A percentile compares a stretch with the other conserved stretches of the same genome.
These are phyloP conservation scores for Neopipo cinnamomea DNA, from an alignment of 2,113 vertebrate species.

Conservation along the genomic window DNA sequence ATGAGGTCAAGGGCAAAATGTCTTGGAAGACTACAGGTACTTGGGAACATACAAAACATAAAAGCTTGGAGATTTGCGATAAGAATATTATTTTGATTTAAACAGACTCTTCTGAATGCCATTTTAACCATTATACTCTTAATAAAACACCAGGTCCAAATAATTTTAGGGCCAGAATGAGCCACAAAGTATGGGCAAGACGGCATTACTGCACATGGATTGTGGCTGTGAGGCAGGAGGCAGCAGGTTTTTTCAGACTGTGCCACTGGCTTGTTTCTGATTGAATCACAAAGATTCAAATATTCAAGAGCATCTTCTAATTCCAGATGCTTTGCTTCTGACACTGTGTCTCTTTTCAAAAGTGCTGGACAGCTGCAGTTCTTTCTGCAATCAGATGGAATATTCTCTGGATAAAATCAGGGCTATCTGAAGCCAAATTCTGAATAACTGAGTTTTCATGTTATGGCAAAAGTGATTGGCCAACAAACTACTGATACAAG, in stretches of 20 bases:
- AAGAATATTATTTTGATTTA: neutral
- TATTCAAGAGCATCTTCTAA: neutral
- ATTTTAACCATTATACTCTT: neutral
- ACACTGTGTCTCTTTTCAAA: neutral
- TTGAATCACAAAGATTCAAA: neutral
- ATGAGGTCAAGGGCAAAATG: neutral
- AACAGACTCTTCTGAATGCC: neutral
- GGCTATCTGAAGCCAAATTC: neutral
- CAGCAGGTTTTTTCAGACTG: neutral
- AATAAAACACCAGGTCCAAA: conserved; percentile 3
- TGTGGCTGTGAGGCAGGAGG: neutral
- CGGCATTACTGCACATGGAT: neutral
- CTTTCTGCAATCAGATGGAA: neutral
- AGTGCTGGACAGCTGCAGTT: neutral
- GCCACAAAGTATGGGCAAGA: neutral
- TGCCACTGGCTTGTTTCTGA: neutral
- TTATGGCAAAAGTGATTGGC: neutral
- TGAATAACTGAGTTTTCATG: neutral
- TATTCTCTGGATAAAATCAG: conserved; percentile 1
- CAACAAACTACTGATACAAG: neutral
- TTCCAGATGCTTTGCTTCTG: neutral
- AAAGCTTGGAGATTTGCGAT: neutral
- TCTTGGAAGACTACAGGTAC: neutral
- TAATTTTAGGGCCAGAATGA: neutral
- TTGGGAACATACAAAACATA: neutral